Evolutionary conservation across 2,113 vertebrate genomes (phyloP), one percentile per base, ranked within the genome.

Genomic region (Sylvietta virens): DNA sequence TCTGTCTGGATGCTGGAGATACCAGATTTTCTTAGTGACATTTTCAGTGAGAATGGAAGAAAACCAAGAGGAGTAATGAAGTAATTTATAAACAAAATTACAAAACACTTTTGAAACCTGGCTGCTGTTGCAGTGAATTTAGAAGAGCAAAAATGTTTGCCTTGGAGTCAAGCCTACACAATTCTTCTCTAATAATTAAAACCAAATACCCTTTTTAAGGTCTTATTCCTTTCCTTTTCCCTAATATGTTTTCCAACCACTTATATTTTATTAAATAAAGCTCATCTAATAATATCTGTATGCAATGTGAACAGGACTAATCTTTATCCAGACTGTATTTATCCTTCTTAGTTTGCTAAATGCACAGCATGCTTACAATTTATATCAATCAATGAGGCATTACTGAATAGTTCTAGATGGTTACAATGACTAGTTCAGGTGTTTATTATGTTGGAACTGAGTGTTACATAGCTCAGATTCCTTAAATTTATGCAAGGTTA

Each of bases 71-170:
- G 14, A 85, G 5, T 42, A 64, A 84, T 70, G 31, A 71, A 90
- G 42, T 39, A 48, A 72, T 69, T 85, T 66, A 47, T 58, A 71
- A 80, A 74, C 15, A 82, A 71, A 88, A 44, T 91, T 86, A 28
- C 66, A 91, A 76, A 93, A 79, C 45, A n/a, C 31, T 69, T 95
- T 73, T 88, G 53, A 85, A 95, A 87, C 28, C 70, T 85, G 69
- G 33, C 37, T 50, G n/a, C 57, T 76, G 15, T 51, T 79, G 30
- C 15, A 88, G 18, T 54, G 44, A 78, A 78, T 78, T 83, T 74
- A 73, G 50, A 95, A 86, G 10, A 51, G 23, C 30, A 89, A 84
- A 70, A 47, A 11, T 3, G 81, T 71, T 74, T 94, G 33, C 33
- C 51, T 77, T 73, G 51, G 47, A 84, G 12, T 50, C 3, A 11